A percentile compares a stretch with the other conserved stretches of the same genome.
These are phyloP conservation scores for Furcula furcula DNA, from an alignment of 2,888 invertebrate species.

Conservation along the genomic window DNA sequence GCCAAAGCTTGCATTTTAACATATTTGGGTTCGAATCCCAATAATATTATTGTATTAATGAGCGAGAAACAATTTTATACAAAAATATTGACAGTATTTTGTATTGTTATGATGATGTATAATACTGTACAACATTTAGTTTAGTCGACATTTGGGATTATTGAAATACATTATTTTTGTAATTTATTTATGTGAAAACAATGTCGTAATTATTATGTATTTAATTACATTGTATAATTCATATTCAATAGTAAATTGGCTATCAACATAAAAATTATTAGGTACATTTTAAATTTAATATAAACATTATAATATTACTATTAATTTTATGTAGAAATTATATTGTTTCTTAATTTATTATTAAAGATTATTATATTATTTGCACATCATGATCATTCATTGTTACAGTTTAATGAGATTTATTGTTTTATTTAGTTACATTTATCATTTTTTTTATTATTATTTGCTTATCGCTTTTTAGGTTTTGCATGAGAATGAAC, in stretches of 20 bases:
- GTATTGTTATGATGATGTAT: too few species aligned
- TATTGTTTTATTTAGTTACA: constrained; percentile 31
- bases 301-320: constrained; percentile 10
- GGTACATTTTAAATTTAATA: too few species aligned
- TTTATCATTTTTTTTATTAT: constrained; percentile 42
- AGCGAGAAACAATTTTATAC: too few species aligned
- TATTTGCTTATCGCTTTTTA: constrained; percentile 60
- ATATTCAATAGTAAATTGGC: too few species aligned
- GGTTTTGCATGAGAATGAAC: constrained; percentile 44
- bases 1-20: too few species aligned
- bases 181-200: constrained; percentile 3
- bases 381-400: constrained; percentile 68
- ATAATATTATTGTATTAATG: too few species aligned
- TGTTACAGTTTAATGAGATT: constrained; percentile 20
- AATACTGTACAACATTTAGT: too few species aligned
- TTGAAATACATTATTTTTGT: constrained; percentile 3
- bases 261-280: constrained; percentile 11
- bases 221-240: too few species aligned
- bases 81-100: too few species aligned
- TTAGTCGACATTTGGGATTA: too few species aligned
- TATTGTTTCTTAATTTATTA: constrained; percentile 29
- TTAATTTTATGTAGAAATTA: constrained; percentile 44
- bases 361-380: constrained; percentile 60
- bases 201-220: constrained; percentile 9
- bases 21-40: too few species aligned